These are phyloP conservation scores for Lindbergichthys nudifrons DNA, from an alignment of 2,797 vertebrate genomes.

Conservation along the genomic window DNA sequence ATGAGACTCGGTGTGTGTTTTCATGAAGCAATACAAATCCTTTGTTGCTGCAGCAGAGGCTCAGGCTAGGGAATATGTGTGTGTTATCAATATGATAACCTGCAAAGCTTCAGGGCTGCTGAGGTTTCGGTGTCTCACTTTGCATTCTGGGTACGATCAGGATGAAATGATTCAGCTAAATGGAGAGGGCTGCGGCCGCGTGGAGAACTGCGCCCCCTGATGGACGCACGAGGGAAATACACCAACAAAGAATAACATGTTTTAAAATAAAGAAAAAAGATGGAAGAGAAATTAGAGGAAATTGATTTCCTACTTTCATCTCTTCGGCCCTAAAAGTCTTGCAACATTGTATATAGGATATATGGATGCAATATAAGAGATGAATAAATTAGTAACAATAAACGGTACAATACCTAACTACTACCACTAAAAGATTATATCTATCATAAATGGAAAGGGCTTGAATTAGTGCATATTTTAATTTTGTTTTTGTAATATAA, in stretches of 20 bases:
- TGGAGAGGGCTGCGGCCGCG: conserved; percentile 23
- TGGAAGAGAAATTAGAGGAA: too few relatives aligned
- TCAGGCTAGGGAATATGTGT: conserved; percentile 54
- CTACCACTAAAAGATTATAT: too few relatives aligned
- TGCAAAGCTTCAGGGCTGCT: conserved; percentile 44
- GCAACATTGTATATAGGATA: too few relatives aligned
- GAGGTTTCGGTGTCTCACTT: conserved; percentile 81
- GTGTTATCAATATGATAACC: conserved; percentile 74
- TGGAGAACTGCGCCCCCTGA: conserved; percentile 64
- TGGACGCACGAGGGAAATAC: conserved; percentile 32
- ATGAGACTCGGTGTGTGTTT: conserved; percentile 31
- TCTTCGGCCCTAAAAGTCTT: too few relatives aligned
- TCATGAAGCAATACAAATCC: conserved; percentile 35
- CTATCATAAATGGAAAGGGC: too few relatives aligned
- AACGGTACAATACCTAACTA: too few relatives aligned
- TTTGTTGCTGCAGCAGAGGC: conserved; percentile 21
- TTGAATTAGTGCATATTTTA: too few relatives aligned
- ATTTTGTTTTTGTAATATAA: too few relatives aligned
- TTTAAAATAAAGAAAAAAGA: too few relatives aligned
- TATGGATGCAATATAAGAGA: too few relatives aligned
- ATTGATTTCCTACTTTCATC: too few relatives aligned
- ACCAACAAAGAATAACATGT: conserved; percentile 3
- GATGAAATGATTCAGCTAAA: conserved; percentile 79
- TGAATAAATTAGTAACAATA: too few relatives aligned
- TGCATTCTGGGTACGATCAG: conserved; percentile 87